Evolutionary conservation across 2,113 vertebrate genomes (phyloP).

Genomic region (Ifrita kowaldi): DNA sequence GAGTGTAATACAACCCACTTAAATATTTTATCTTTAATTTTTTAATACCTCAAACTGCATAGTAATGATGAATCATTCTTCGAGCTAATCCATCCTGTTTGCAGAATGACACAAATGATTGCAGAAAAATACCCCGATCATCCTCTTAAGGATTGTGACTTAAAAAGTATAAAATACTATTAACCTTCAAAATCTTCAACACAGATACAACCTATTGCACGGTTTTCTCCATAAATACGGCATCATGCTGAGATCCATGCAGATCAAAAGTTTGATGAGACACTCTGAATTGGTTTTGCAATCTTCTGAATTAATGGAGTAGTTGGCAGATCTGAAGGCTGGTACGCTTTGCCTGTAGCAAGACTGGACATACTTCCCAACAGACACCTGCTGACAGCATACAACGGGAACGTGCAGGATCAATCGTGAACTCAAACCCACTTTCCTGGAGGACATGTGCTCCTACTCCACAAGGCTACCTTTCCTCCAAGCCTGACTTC

Average conservation of each 20-base stretch:
- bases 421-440: background rate
- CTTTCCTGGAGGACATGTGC: background rate
- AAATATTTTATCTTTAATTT: background rate
- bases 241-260: background rate
- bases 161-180: background rate
- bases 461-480: background rate
- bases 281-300: background rate
- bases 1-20: background rate
- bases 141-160: background rate
- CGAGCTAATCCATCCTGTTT: background rate
- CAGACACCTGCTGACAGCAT: background rate
- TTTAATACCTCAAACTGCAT: background rate
- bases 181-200: background rate
- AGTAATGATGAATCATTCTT: background rate
- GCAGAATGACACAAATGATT: background rate
- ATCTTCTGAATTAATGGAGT: background rate
- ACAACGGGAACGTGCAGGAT: background rate
- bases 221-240: background rate
- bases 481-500: background rate
- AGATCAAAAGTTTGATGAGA: background rate
- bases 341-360: fast-evolving
- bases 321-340: background rate
- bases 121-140: background rate
- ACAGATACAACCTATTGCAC: background rate
- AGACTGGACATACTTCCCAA: background rate